phyloP scores from a whole-genome alignment of 1,140 invertebrate species.

The Zaprionus ghesquierei region DNA sequence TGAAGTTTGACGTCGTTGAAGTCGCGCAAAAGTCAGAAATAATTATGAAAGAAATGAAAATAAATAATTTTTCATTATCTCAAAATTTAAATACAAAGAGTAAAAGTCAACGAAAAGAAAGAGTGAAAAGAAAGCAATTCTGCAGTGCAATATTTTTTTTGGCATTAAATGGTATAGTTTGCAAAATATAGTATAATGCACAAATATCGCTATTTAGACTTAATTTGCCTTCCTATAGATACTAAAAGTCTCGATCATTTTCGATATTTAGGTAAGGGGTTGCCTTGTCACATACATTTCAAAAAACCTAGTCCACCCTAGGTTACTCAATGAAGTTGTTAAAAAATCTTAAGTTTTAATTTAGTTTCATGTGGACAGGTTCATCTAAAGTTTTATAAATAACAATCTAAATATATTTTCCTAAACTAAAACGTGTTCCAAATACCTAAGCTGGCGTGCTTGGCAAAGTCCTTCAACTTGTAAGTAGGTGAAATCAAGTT shows the following conservation, averaged over 20 bases:
- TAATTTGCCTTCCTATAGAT: no score
- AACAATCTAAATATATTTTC: background rate
- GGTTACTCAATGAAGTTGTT: no score
- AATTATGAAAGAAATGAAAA: constrained; percentile 32
- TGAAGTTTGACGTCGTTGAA: constrained; percentile 8
- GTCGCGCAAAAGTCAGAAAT: constrained; percentile 15
- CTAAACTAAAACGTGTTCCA: background rate
- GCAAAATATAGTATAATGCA: no score
- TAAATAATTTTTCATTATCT: constrained; percentile 22
- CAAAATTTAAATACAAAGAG: constrained; percentile 11
- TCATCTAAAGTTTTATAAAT: background rate
- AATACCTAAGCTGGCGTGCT: background rate
- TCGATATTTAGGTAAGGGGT: no score
- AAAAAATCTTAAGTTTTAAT: no score
- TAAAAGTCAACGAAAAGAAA: constrained; percentile 25
- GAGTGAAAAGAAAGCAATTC: background rate
- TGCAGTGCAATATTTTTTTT: background rate
- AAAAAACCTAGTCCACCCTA: no score
- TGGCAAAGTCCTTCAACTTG: constrained; percentile 12
- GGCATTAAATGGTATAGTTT: background rate
- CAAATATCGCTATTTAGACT: no score
- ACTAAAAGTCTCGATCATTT: no score
- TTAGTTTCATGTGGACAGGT: no score
- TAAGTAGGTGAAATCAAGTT: constrained; percentile 68
- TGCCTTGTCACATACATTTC: no score